These are phyloP conservation scores for Drosophila meridionalis DNA, from an alignment of 2,888 invertebrate genomes.

Conservation along the genomic window DNA sequence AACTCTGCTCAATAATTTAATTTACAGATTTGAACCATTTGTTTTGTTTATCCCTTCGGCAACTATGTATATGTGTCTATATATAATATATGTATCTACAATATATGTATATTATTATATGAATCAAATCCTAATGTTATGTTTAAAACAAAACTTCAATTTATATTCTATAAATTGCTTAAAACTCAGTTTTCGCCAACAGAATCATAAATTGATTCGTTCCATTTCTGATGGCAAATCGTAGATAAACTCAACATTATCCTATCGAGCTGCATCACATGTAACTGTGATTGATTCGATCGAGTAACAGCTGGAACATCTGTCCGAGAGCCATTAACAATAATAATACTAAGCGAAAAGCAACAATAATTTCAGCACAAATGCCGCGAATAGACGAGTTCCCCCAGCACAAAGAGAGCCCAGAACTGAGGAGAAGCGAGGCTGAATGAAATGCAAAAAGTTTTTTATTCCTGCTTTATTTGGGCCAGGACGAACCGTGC, in stretches of 20 bases:
- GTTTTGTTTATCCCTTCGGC: too few relatives aligned
- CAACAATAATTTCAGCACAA: constrained; percentile 30
- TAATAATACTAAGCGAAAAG: constrained; percentile 35
- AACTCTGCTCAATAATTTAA: too few relatives aligned
- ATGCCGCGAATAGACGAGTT: constrained; percentile 39
- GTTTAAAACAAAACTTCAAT: not conserved
- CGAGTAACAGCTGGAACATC: constrained; percentile 31
- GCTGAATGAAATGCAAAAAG: constrained; percentile 31
- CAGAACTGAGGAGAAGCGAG: not conserved
- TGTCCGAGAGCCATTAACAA: constrained; percentile 32
- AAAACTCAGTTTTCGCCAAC: not conserved
- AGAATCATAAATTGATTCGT: not conserved
- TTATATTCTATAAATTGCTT: not conserved
- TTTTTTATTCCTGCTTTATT: constrained; percentile 8
- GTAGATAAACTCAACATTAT: not conserved
- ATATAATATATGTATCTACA: too few relatives aligned
- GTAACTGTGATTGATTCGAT: constrained; percentile 13
- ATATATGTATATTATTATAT: too few relatives aligned
- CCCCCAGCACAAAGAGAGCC: not conserved
- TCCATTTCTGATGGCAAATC: too few relatives aligned
- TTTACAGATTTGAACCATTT: too few relatives aligned
- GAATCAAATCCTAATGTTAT: not conserved
- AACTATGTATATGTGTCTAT: too few relatives aligned
- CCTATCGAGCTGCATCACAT: not conserved
- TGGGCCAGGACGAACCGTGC: constrained; percentile 35